Conservation (phyloP, 2,113 vertebrate genomes). For the Clarias gariepinus region DNA sequence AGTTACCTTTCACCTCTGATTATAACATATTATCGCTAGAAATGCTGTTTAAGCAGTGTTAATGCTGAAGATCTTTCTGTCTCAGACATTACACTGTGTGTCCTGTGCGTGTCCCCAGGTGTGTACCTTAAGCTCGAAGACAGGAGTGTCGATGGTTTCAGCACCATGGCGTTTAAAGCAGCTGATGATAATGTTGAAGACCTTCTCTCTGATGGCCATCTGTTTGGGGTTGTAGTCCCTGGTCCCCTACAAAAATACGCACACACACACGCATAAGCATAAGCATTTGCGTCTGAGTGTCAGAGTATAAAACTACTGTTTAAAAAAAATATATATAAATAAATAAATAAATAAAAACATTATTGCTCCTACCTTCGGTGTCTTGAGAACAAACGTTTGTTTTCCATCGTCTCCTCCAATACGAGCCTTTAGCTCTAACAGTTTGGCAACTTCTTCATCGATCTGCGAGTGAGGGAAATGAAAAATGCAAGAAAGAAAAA, state of each 20-base stretch:
- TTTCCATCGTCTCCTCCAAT: conserved; percentile 87
- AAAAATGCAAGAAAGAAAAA: conserved; percentile 14
- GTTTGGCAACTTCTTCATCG: conserved; percentile 86
- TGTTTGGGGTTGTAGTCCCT: conserved; percentile 93
- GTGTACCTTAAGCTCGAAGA: conserved; percentile 94
- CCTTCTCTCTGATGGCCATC: conserved; percentile 95
- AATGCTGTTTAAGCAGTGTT: no score
- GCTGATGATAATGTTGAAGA: conserved; percentile 81
- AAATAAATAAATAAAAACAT: neutral
- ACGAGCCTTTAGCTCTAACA: conserved; percentile 86
- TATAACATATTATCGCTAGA: no score
- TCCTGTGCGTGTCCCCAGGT: neutral
- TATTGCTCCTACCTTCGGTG: conserved; percentile 83
- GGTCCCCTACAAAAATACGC: conserved; percentile 77
- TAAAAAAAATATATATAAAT: no score
- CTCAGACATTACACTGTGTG: no score
- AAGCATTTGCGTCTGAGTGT: neutral
- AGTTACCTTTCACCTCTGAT: no score
- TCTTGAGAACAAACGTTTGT: conserved; percentile 93
- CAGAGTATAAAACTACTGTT: neutral
- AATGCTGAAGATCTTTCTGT: no score
- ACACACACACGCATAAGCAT: neutral
- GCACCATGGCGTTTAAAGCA: conserved; percentile 96
- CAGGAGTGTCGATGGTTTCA: conserved; percentile 94
- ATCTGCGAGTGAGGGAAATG: conserved; percentile 61